Base-by-base conservation (phyloP, 2,888 invertebrate species). In the Linnaemya vulpina region DNA sequence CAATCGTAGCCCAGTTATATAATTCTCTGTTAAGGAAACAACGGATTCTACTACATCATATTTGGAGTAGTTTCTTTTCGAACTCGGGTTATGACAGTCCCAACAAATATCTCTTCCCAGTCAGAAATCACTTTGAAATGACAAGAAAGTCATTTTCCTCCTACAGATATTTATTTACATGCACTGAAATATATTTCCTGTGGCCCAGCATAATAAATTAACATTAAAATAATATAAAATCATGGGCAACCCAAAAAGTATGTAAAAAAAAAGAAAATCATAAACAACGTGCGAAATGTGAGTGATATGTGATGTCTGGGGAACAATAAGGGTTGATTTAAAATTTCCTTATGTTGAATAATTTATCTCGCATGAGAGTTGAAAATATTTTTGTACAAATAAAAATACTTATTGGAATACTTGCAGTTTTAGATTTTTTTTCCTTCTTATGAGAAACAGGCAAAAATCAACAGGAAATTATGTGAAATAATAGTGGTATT, bases 311-410 rank as follows among this genome's bases (percentile, higher is more conserved):
- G 87, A 87, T 87, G 87, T 87, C 87, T 86, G 86, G 87, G 87
- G 86, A 87, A 86, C 87, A 88, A 89, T 88, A 90, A 88, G 88
- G 87, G 89, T 88, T 88, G 89, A 89, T 90, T 90, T 89, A 87
- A 87, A 87, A 88, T 88, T 87, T 83, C 79, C 81, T 78, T 84
- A 75, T 75, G 73, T 71, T 46, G 51, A 58, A 73, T 68, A 79
- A 78, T 84, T 86, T 87, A 79, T 81, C 71, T 86, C 80, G 83
- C 85, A 80, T 81, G 80, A 83, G 85, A 85, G 76, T 83, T 85
- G 67, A 60, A 67, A 30, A 68, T 73, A 55, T 49, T 84, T 68
- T 9, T 76, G 9, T n/a, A 46, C 35, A 55, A 15, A 51, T 15
- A 30, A 11, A 30, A n/a, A 38, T 13, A 35, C n/a, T 13, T 63